These are phyloP conservation scores for Varecia variegata DNA, from an alignment of 2,797 vertebrate species.

Conservation along the genomic window DNA sequence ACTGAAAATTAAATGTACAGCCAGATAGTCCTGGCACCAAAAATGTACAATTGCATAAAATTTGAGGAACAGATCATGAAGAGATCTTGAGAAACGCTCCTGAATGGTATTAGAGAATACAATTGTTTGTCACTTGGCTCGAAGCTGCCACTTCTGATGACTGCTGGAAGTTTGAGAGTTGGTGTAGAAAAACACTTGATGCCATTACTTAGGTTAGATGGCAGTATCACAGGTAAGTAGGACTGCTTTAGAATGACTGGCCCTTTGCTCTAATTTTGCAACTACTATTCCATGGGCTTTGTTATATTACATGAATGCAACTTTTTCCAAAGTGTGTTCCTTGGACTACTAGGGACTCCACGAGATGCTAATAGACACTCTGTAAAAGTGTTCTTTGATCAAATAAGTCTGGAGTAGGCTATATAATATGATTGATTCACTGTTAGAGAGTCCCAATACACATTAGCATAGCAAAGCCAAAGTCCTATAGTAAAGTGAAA, in stretches of 20 bases:
- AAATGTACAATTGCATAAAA: slow-evolving; percentile 39
- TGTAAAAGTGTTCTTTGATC: background rate
- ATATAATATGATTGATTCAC: background rate
- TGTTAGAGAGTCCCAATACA: background rate
- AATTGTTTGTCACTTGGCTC: slow-evolving; percentile 37
- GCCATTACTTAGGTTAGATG: background rate
- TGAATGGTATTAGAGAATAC: background rate
- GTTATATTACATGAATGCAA: background rate
- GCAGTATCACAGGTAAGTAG: background rate
- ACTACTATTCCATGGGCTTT: background rate
- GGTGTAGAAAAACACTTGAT: background rate
- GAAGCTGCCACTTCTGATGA: background rate
- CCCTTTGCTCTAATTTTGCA: background rate
- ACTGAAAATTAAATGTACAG: slow-evolving; percentile 37
- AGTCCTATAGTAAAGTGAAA: background rate
- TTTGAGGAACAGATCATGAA: slow-evolving; percentile 12
- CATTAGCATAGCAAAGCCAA: background rate
- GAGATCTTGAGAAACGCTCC: background rate
- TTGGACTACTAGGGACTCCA: background rate
- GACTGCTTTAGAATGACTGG: background rate
- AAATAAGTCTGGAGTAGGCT: background rate
- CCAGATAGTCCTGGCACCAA: slow-evolving; percentile 1
- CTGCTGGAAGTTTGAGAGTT: background rate
- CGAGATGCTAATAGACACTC: background rate
- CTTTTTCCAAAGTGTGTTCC: background rate